Conservation (phyloP, 2,797 vertebrate species). For the Macropus fuliginosus region DNA sequence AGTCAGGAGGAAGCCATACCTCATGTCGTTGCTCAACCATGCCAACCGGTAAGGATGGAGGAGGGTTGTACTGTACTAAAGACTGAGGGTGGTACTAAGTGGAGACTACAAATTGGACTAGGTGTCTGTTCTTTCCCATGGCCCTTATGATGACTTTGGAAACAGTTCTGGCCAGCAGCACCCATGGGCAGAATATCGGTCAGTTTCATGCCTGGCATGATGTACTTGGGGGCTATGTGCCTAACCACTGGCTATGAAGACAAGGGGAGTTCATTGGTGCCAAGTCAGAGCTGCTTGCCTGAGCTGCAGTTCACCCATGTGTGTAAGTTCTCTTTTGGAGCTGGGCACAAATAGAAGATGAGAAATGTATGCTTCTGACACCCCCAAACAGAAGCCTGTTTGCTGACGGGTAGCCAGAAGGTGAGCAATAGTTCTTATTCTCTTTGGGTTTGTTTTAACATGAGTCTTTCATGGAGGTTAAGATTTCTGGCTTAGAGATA, state of each 20-base stretch:
- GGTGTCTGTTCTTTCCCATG: slow-evolving; percentile 29
- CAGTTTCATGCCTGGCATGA: background rate
- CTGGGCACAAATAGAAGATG: slow-evolving; percentile 55
- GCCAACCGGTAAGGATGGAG: slow-evolving; percentile 29
- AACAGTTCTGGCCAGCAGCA: slow-evolving; percentile 2
- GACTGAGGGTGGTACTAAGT: background rate
- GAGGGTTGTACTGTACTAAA: background rate
- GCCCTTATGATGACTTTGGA: slow-evolving; percentile 4
- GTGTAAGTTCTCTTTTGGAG: slow-evolving; percentile 62
- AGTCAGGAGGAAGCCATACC: slow-evolving; percentile 33
- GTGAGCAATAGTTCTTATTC: slow-evolving; percentile 41
- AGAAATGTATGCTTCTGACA: slow-evolving; percentile 46
- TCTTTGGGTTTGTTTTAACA: slow-evolving; percentile 53
- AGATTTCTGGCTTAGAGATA: slow-evolving; percentile 45
- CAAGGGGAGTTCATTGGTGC: slow-evolving; percentile 42
- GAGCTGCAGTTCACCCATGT: slow-evolving; percentile 20
- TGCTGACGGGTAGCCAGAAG: slow-evolving; percentile 63
- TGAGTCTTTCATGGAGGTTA: slow-evolving; percentile 23
- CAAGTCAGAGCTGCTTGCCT: slow-evolving; percentile 54
- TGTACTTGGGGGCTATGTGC: slow-evolving; percentile 38
- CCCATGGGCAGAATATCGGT: slow-evolving; percentile 36
- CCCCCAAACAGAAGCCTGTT: slow-evolving; percentile 54
- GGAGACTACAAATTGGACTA: background rate
- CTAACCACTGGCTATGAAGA: slow-evolving; percentile 31
- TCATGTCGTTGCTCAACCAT: background rate